These are phyloP conservation scores for Calosoma granatense DNA, from an alignment of 1,140 invertebrate species.

Conservation along the genomic window DNA sequence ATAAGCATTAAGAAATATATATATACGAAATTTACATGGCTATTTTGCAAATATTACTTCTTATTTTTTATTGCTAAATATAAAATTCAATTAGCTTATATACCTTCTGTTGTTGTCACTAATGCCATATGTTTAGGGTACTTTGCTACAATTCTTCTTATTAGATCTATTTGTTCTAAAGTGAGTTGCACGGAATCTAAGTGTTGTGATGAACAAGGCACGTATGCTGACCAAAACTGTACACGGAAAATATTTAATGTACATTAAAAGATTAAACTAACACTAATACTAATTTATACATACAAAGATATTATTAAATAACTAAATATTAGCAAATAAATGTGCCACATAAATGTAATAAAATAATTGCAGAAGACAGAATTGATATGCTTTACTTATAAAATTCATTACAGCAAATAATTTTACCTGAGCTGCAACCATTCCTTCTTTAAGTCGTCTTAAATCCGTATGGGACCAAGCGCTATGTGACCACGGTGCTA, in stretches of 20 bases:
- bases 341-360: no score
- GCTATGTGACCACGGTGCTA: conserved; percentile 33
- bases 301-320: no score
- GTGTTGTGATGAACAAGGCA: conserved; percentile 69
- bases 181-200: conserved; percentile 77
- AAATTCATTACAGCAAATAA: no score
- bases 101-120: conserved; percentile 62
- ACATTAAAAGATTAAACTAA: no score
- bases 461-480: conserved; percentile 42
- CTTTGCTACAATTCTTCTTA: conserved; percentile 71
- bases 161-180: conserved; percentile 81
- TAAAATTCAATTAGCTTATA: conserved; percentile 24
- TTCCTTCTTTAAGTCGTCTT: conserved; percentile 40
- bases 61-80: neutral
- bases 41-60: no score
- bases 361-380: no score
- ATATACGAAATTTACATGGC: no score
- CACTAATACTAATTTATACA: no score
- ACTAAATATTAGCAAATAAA: no score
- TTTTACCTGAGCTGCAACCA: conserved; percentile 51
- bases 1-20: neutral
- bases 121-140: conserved; percentile 59
- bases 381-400: no score
- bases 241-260: conserved; percentile 10
- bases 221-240: conserved; percentile 86